These are phyloP conservation scores for Leptopilina drosophilae DNA, from an alignment of 2,888 invertebrate genomes.

Conservation along the genomic window DNA sequence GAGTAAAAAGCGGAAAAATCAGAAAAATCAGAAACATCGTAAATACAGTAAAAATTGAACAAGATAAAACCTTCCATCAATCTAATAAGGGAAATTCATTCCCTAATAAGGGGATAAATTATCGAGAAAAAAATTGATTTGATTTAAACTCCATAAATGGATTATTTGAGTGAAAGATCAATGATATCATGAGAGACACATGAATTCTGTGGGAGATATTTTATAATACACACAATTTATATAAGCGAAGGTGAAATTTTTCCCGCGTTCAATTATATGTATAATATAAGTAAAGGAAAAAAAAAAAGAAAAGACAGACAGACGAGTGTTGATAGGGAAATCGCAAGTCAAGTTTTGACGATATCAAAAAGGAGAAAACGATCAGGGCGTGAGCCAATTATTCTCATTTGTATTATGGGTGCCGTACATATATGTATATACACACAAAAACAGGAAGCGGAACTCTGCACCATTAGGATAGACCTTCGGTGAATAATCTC, in stretches of 20 bases:
- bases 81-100: neutral
- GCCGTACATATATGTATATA: neutral
- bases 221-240: constrained; percentile 3
- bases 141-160: constrained; percentile 25
- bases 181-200: constrained; percentile 16
- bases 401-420: neutral
- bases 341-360: constrained; percentile 37
- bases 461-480: constrained; percentile 1
- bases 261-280: neutral
- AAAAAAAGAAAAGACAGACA: neutral
- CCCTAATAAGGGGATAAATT: neutral
- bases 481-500: neutral
- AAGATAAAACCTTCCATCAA: too few relatives aligned
- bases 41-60: too few relatives aligned
- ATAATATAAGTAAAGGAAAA: too few relatives aligned
- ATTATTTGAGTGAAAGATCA: constrained; percentile 23
- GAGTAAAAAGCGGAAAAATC: too few relatives aligned
- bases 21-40: too few relatives aligned
- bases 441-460: constrained; percentile 26
- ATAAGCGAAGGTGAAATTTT: constrained; percentile 2
- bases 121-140: neutral
- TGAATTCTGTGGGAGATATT: neutral
- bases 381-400: constrained; percentile 30
- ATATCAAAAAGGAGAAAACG: constrained; percentile 22
- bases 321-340: constrained; percentile 26